Base-by-base conservation (phyloP, 1,140 invertebrate species). In the Chironomus striatipennis region DNA sequence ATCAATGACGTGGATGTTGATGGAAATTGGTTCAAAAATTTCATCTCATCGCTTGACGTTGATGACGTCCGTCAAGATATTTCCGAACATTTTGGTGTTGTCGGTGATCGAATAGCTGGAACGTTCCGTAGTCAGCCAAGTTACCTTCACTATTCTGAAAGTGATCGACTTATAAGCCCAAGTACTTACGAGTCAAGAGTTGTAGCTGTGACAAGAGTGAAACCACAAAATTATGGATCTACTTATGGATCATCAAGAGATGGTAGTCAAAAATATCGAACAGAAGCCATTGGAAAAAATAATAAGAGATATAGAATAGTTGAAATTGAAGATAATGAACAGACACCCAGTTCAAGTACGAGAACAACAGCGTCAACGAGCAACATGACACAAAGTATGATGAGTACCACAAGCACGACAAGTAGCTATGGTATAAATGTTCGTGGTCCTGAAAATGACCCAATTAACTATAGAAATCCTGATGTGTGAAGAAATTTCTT, bases 51-150 rank as follows among this genome's bases (percentile, higher is more conserved):
- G 93, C 95, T 93, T 90, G 95, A 98, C 82, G 89, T 98, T 7
- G 95, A 94, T 0, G 96, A 98, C 83, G 93, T 98, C 21, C 91
- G 91, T 72, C 88, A 90, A 76, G 95, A 98, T 81, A 91, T 98
- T 43, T 89, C 92, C 74, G 95, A 98, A 79, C 95, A 98, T 81
- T 87, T 97, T 74, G 91, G 92, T 9, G 93, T 96, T 75, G 92
- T 97, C 42, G 88, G 91, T 89, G 83, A 80, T 20, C 65, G 87
- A 84, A 77, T 73, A 43, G 21, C 65, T 64, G 21, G 21, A 15
- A n/a, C 15, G 65, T 74, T 74, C 8, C 17, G 24, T 12, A 57
- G 12, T 65, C 65, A 70, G 10, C 65, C 65, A 0, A 18, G n/a
- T 10, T 70, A 70, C 18, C 18, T 10, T 70, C 74, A 24, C 24